These are phyloP conservation scores for Drosophila equinoxialis DNA, from an alignment of 1,140 invertebrate species.

Conservation along the genomic window DNA sequence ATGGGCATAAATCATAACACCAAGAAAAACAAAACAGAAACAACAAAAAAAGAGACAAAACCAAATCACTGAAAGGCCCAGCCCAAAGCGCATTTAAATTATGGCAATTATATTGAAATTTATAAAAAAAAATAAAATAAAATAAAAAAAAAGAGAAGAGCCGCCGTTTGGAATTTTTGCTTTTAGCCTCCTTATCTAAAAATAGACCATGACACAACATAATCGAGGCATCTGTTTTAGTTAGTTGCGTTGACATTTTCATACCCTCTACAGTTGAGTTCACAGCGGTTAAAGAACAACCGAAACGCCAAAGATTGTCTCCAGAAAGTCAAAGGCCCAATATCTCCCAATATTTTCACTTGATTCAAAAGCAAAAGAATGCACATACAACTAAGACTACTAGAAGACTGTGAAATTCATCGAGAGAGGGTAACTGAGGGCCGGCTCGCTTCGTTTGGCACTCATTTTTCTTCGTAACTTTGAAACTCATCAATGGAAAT, in stretches of 20 bases:
- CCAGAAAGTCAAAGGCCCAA: too few species aligned
- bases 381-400: too few species aligned
- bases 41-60: constrained; percentile 15
- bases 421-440: not conserved
- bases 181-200: constrained; percentile 60
- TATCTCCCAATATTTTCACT: too few species aligned
- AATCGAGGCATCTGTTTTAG: constrained; percentile 36
- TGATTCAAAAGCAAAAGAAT: too few species aligned
- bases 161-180: constrained; percentile 64
- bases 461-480: constrained; percentile 5
- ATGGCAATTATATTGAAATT: constrained; percentile 78
- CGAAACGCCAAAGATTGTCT: too few species aligned
- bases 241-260: not conserved
- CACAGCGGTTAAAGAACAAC: not conserved
- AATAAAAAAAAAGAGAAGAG: constrained; percentile 12
- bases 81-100: constrained; percentile 77
- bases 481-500: constrained; percentile 53
- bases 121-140: constrained; percentile 23
- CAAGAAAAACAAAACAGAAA: constrained; percentile 25
- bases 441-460: too few species aligned
- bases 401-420: too few species aligned
- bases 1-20: constrained; percentile 63
- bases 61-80: constrained; percentile 49
- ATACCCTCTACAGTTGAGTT: constrained; percentile 19
- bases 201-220: constrained; percentile 67